These are phyloP conservation scores for Mythimna albipuncta DNA, from an alignment of 2,888 invertebrate species.

Conservation along the genomic window DNA sequence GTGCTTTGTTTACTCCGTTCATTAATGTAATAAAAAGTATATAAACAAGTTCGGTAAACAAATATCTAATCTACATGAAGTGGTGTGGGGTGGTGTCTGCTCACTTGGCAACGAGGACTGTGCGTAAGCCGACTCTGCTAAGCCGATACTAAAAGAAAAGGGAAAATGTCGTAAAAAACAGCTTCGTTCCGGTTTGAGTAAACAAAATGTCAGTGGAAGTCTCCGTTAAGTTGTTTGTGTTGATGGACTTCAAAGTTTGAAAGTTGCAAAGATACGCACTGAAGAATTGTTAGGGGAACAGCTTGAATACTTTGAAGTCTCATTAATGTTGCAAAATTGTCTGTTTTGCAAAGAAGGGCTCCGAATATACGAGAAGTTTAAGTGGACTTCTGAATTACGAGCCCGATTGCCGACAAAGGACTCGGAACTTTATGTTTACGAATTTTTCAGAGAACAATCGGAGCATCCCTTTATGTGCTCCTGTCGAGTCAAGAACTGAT, in stretches of 20 bases:
- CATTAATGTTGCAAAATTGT: conserved; percentile 53
- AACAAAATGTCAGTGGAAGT: conserved; percentile 49
- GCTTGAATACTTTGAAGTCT: conserved; percentile 56
- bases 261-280: conserved; percentile 49
- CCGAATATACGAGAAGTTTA: conserved; percentile 26
- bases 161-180: conserved; percentile 60
- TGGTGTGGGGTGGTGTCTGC: conserved; percentile 31
- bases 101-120: conserved; percentile 42
- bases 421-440: background rate
- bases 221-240: conserved; percentile 52
- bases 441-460: background rate
- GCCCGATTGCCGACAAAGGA: conserved; percentile 13
- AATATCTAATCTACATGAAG: conserved; percentile 64
- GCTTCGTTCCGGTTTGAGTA: conserved; percentile 38
- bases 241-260: conserved; percentile 54
- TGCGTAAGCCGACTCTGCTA: conserved; percentile 45
- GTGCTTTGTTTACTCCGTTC: conserved; percentile 47
- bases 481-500: background rate
- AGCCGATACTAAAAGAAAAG: conserved; percentile 58
- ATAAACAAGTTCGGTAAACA: conserved; percentile 62
- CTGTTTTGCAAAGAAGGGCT: conserved; percentile 50
- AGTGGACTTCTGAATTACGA: conserved; percentile 43
- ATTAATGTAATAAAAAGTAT: conserved; percentile 47
- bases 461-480: background rate
- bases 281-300: conserved; percentile 54